Evolutionary conservation across 2,888 invertebrate genomes (phyloP).

Genomic region (Diachrysia chrysitis): DNA sequence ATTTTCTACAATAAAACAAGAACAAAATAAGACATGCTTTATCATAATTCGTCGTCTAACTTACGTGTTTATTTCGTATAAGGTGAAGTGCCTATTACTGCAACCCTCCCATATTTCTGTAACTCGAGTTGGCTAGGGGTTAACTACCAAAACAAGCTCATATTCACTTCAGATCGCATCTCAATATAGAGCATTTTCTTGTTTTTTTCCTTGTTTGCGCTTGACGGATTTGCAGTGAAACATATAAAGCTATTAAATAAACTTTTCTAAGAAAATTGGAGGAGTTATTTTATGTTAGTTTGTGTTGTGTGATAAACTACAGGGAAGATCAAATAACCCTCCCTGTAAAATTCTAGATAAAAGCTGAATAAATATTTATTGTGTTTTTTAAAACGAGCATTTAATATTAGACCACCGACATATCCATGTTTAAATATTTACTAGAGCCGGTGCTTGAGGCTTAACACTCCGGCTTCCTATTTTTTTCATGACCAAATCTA

Average conservation of each 20-base stretch:
- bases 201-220: slow-evolving; percentile 28
- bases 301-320: neutral
- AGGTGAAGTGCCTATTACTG: neutral
- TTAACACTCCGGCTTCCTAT: neutral
- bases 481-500: neutral
- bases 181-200: slow-evolving; percentile 16
- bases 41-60: slow-evolving; percentile 13
- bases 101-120: neutral
- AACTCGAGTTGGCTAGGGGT: neutral
- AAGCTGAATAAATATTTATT: too few species aligned
- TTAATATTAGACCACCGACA: too few species aligned
- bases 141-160: slow-evolving; percentile 20
- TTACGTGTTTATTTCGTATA: neutral
- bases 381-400: too few species aligned
- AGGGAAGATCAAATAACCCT: too few species aligned
- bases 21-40: neutral
- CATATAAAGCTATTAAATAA: slow-evolving; percentile 15
- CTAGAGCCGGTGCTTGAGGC: too few species aligned
- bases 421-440: too few species aligned
- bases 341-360: neutral
- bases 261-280: slow-evolving; percentile 9
- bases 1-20: too few species aligned
- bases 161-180: slow-evolving; percentile 14
- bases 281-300: neutral
- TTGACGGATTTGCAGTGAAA: slow-evolving; percentile 14